These are phyloP conservation scores for Pollicipes pollicipes DNA, from an alignment of 1,140 invertebrate species.

Conservation along the genomic window DNA sequence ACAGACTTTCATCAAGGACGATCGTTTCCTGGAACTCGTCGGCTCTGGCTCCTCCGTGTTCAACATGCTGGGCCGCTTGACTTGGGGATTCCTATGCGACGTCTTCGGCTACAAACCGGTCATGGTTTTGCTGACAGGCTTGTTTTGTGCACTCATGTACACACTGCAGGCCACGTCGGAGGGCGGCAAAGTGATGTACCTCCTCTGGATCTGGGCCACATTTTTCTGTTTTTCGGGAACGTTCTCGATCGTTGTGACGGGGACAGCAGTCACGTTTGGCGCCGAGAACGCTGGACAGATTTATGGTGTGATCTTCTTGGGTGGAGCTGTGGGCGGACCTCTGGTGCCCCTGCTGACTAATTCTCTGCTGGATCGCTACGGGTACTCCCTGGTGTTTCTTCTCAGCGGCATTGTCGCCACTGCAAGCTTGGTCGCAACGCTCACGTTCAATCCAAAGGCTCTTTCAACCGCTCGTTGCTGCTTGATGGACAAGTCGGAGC, in stretches of 20 bases:
- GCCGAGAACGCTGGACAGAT: not conserved
- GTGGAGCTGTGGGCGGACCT: not conserved
- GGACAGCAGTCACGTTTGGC: constrained; percentile 21
- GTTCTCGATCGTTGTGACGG: constrained; percentile 23
- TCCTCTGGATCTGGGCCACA: constrained; percentile 21
- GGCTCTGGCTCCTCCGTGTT: constrained; percentile 30
- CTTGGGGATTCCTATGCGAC: constrained; percentile 31
- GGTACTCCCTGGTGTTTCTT: not conserved
- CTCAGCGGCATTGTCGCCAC: not conserved
- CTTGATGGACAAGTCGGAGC: too few species aligned
- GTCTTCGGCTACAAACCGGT: constrained; percentile 8
- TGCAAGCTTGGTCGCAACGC: not conserved
- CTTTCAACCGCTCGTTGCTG: too few species aligned
- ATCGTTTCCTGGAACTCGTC: constrained; percentile 30
- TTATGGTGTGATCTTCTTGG: not conserved
- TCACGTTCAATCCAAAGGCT: too few species aligned
- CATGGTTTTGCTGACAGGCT: not conserved
- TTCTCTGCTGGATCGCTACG: not conserved
- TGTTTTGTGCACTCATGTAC: constrained; percentile 10
- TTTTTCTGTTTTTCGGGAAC: constrained; percentile 24
- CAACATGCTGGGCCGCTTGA: constrained; percentile 29
- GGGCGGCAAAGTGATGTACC: constrained; percentile 23
- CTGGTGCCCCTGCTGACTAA: not conserved
- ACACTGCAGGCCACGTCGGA: constrained; percentile 13
- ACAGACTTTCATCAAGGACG: constrained; percentile 30